Conservation (phyloP, 1,140 invertebrate genomes). For the Zophobas morio region DNA sequence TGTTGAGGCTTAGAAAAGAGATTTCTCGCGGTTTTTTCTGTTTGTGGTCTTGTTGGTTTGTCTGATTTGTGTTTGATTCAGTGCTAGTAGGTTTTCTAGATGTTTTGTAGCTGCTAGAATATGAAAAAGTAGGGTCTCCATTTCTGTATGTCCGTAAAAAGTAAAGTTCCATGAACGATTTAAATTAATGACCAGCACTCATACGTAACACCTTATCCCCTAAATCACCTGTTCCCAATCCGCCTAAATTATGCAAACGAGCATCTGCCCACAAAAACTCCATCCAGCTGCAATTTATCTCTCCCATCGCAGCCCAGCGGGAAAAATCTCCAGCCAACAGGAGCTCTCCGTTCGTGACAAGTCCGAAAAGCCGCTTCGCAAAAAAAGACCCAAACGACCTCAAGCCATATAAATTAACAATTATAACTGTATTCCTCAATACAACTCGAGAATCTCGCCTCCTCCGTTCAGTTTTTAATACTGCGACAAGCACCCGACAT, state of each 20-base stretch:
- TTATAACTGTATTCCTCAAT: constrained; percentile 39
- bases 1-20: no score
- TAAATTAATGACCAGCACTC: no score
- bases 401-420: constrained; percentile 42
- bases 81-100: no score
- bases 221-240: background rate
- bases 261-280: background rate
- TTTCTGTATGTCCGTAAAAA: no score
- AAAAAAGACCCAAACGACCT: constrained; percentile 34
- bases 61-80: no score
- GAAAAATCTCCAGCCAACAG: background rate
- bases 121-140: no score
- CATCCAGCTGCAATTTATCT: background rate
- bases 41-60: no score
- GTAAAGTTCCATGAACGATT: no score
- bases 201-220: no score
- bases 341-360: background rate
- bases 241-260: constrained; percentile 8
- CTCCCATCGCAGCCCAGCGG: background rate
- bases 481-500: background rate
- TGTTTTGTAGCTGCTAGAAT: no score
- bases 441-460: constrained; percentile 10
- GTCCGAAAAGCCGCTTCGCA: constrained; percentile 33
- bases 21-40: no score
- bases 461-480: constrained; percentile 26